Percentiles rank a stretch among this genome's conserved stretches.
phyloP scores from a whole-genome alignment of 2,797 vertebrate genomes.

The Chiloscyllium punctatum region DNA sequence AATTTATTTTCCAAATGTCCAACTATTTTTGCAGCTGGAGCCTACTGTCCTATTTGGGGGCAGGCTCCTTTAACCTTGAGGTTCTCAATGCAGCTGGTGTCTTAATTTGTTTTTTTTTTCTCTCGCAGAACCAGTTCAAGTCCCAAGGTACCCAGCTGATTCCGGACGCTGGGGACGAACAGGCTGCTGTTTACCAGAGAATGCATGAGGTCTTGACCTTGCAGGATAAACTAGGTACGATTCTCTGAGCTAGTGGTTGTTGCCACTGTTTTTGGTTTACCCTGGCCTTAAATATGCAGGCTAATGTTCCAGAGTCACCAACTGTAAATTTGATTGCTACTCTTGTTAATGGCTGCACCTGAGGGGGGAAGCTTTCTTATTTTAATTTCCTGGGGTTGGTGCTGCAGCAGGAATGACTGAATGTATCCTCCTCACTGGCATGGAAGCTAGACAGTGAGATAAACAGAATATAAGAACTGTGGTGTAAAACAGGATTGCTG shows the following conservation, averaged over 20 bases:
- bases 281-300: neutral
- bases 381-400: no score
- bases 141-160: slow-evolving; percentile 57
- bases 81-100: neutral
- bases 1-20: neutral
- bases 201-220: slow-evolving; percentile 57
- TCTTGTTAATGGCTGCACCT: no score
- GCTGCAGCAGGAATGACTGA: no score
- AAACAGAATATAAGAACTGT: no score
- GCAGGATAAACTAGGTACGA: slow-evolving; percentile 58
- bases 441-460: no score
- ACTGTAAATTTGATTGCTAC: no score
- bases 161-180: slow-evolving; percentile 49
- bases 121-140: slow-evolving; percentile 56
- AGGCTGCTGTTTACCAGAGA: slow-evolving; percentile 59
- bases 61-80: neutral
- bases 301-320: neutral
- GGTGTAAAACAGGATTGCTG: no score
- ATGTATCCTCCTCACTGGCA: no score
- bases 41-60: neutral
- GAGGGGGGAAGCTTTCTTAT: no score
- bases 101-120: neutral
- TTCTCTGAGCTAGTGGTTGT: no score
- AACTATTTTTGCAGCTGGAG: neutral
- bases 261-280: neutral